phyloP scores from a whole-genome alignment of 2,888 invertebrate genomes.

The Antheraea assamensis region DNA sequence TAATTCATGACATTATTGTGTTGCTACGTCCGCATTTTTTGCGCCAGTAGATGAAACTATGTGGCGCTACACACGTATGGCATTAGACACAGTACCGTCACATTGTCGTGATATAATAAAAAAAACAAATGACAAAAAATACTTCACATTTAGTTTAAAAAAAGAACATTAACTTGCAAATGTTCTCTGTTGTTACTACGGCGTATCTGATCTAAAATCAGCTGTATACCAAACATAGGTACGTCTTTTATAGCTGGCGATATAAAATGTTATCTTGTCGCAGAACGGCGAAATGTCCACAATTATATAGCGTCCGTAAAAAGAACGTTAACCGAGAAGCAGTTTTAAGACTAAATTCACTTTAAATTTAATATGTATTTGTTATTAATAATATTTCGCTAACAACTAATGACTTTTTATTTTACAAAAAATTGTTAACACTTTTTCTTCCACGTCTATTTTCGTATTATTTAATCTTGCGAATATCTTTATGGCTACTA shows the following conservation, averaged over 20 bases:
- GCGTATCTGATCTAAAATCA: not conserved
- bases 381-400: not conserved
- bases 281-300: not conserved
- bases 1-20: too few relatives aligned
- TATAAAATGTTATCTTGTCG: constrained; percentile 15
- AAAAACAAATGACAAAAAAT: too few relatives aligned
- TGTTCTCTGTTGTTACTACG: not conserved
- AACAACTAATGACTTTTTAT: not conserved
- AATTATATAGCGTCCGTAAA: constrained; percentile 14
- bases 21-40: too few relatives aligned
- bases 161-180: not conserved
- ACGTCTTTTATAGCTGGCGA: not conserved
- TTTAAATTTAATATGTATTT: not conserved
- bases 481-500: too few relatives aligned
- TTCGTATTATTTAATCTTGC: too few relatives aligned
- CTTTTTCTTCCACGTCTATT: too few relatives aligned
- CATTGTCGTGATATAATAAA: too few relatives aligned
- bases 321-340: constrained; percentile 1
- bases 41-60: too few relatives aligned
- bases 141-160: too few relatives aligned
- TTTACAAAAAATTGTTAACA: too few relatives aligned
- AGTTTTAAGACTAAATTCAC: not conserved
- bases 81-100: too few relatives aligned
- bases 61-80: too few relatives aligned
- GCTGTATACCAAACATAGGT: not conserved